Evolutionary conservation across 2,797 vertebrate genomes (phyloP).

Genomic region (Ibycter americanus): DNA sequence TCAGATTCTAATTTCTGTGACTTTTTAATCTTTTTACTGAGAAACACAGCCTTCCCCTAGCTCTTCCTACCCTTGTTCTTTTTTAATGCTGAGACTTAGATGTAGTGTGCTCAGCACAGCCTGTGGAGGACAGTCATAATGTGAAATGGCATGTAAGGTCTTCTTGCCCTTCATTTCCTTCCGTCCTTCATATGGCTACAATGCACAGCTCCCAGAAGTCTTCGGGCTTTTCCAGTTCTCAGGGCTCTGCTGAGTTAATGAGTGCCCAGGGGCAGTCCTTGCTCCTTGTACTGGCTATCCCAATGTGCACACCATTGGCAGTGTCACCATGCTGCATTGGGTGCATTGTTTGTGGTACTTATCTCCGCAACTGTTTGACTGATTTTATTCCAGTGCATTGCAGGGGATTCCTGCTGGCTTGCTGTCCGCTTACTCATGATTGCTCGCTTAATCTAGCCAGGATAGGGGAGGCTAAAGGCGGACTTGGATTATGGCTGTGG

Average conservation of each 20-base stretch:
- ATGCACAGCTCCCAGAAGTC: background rate
- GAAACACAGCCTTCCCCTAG: background rate
- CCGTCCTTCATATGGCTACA: background rate
- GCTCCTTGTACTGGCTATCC: background rate
- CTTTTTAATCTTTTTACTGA: background rate
- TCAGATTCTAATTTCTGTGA: background rate
- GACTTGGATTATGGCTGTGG: background rate
- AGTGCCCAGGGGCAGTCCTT: background rate
- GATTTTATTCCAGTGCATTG: background rate
- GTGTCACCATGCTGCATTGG: fast-evolving
- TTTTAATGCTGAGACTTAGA: background rate
- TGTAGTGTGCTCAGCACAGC: background rate
- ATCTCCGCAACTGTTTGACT: background rate
- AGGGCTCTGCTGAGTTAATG: background rate
- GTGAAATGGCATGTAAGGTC: background rate
- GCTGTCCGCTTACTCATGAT: background rate
- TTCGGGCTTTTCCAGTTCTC: background rate
- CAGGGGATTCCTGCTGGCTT: background rate
- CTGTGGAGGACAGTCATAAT: background rate
- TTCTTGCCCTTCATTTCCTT: background rate
- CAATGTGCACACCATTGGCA: background rate
- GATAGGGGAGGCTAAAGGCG: background rate
- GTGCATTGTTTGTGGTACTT: background rate
- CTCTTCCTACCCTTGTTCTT: background rate
- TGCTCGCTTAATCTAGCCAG: background rate